Percentiles rank a stretch among this genome's conserved stretches.
phyloP scores from a whole-genome alignment of 1,140 invertebrate species.

The Nasonia giraulti region DNA sequence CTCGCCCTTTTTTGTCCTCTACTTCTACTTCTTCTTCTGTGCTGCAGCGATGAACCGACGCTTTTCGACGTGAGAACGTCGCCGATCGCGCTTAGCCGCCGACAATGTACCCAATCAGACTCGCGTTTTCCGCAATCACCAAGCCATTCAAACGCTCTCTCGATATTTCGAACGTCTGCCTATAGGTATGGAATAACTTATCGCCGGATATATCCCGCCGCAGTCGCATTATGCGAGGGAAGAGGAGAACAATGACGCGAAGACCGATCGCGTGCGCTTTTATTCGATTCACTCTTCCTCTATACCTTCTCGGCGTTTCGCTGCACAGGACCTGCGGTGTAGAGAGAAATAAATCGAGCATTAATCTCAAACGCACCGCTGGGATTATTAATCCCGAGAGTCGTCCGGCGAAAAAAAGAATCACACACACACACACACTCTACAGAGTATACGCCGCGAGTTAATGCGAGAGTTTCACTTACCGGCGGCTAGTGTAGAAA shows the following conservation, averaged over 20 bases:
- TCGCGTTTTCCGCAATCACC: background rate
- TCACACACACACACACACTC: background rate
- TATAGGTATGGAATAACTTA: too few species aligned
- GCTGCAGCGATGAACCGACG: background rate
- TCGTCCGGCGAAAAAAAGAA: background rate
- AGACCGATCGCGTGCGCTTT: too few species aligned
- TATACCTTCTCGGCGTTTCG: conserved; percentile 2
- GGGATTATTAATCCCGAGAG: too few species aligned
- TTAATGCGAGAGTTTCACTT: conserved; percentile 46
- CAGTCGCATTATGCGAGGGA: too few species aligned
- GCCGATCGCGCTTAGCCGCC: too few species aligned
- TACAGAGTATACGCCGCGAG: background rate
- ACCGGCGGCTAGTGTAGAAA: conserved; percentile 8
- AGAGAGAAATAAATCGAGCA: too few species aligned
- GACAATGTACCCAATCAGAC: background rate
- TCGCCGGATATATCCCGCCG: too few species aligned
- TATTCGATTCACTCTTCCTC: too few species aligned
- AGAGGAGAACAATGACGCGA: too few species aligned
- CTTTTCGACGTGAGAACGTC: background rate
- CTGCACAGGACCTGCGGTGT: too few species aligned
- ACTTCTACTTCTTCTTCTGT: background rate
- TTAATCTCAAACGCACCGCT: too few species aligned
- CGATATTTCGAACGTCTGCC: background rate
- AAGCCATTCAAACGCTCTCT: background rate
- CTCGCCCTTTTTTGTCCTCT: background rate